Percentiles rank a stretch among this genome's conserved stretches.
Evolutionary conservation across 2,797 vertebrate species (phyloP).

Genomic region (Babyrousa celebensis): DNA sequence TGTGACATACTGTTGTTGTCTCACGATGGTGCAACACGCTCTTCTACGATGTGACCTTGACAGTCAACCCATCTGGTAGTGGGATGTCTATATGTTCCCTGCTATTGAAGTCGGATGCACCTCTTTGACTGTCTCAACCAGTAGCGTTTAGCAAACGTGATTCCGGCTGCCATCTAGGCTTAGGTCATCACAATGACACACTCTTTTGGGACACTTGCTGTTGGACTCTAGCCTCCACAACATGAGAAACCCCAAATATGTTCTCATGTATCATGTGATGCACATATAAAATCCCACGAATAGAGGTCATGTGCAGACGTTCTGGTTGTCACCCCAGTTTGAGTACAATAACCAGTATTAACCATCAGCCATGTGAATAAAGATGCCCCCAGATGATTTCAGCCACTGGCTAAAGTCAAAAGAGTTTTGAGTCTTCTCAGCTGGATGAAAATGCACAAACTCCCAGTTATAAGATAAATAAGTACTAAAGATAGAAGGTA

Average conservation of each 20-base stretch:
- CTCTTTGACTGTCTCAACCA: not conserved
- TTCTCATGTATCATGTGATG: not conserved
- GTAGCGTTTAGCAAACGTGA: not conserved
- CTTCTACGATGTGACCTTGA: not conserved
- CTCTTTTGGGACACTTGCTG: not conserved
- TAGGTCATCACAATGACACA: not conserved
- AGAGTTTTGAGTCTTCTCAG: not conserved
- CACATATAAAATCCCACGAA: not conserved
- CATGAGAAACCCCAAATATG: not conserved
- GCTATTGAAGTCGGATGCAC: not conserved
- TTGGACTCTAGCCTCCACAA: not conserved
- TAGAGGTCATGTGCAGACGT: no score
- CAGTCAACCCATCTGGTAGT: no score
- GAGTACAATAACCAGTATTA: not conserved
- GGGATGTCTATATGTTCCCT: not conserved
- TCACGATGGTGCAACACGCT: not conserved
- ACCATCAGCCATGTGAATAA: not conserved
- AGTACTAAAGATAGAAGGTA: no score
- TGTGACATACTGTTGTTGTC: not conserved
- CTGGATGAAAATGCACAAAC: not conserved
- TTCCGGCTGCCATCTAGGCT: not conserved
- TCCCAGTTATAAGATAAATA: not conserved
- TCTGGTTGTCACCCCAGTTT: not conserved
- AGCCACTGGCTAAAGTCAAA: not conserved
- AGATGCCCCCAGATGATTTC: not conserved